These are phyloP conservation scores for Tetanocera ferruginea DNA, from an alignment of 2,888 invertebrate genomes.

Conservation along the genomic window DNA sequence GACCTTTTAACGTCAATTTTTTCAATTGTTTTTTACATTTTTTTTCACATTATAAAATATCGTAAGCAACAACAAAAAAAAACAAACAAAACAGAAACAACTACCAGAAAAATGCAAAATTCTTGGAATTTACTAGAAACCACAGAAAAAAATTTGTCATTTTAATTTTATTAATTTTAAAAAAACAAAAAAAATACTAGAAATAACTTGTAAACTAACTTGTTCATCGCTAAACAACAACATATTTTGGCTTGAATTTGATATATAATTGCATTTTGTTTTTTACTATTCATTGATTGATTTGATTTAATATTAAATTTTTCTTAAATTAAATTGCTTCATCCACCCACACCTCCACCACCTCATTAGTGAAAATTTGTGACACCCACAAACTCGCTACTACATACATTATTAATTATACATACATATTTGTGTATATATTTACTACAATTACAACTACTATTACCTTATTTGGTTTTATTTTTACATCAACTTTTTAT, in stretches of 20 bases:
- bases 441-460: not conserved
- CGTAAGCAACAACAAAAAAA: not conserved
- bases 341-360: too few relatives aligned
- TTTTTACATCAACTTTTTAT: not conserved
- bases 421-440: too few relatives aligned
- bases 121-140: not conserved
- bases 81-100: not conserved
- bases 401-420: not conserved
- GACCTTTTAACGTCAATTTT: not conserved
- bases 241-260: too few relatives aligned
- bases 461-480: not conserved
- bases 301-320: too few relatives aligned
- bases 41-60: not conserved
- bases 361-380: too few relatives aligned
- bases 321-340: too few relatives aligned
- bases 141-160: not conserved
- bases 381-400: not conserved
- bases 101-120: slow-evolving; percentile 12
- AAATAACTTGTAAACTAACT: too few relatives aligned
- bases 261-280: too few relatives aligned
- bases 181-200: not conserved
- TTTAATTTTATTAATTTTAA: not conserved
- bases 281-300: too few relatives aligned
- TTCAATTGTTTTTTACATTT: not conserved
- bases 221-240: too few relatives aligned